Conservation (phyloP, 1,140 invertebrate genomes). For the Coelopa frigida region DNA sequence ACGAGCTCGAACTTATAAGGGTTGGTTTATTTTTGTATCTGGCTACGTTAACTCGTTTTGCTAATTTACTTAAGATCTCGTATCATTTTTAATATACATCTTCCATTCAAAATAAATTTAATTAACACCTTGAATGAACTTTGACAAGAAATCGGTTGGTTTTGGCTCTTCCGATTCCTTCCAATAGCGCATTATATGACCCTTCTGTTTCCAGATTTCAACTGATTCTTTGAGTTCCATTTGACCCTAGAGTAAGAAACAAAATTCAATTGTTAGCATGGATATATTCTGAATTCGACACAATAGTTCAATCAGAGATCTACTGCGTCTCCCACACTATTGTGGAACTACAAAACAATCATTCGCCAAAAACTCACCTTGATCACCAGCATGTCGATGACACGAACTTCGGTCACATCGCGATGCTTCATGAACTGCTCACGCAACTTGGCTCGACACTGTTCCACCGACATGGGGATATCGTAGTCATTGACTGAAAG, state of each 20-base stretch:
- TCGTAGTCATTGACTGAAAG: constrained; percentile 66
- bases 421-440: constrained; percentile 73
- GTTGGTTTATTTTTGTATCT: too few species aligned
- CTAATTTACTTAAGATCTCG: too few species aligned
- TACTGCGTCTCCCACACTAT: too few species aligned
- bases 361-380: constrained; percentile 57
- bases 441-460: constrained; percentile 65
- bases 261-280: background rate
- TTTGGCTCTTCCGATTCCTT: constrained; percentile 76
- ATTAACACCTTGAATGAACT: constrained; percentile 56
- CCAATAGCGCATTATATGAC: constrained; percentile 80
- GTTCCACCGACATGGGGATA: constrained; percentile 61
- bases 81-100: background rate
- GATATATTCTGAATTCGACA: too few species aligned
- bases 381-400: constrained; percentile 83
- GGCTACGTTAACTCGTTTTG: too few species aligned
- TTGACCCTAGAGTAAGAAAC: constrained; percentile 76
- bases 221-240: constrained; percentile 88
- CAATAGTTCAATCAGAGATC: too few species aligned
- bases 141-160: constrained; percentile 86
- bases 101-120: constrained; percentile 16
- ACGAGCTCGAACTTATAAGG: too few species aligned
- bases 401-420: constrained; percentile 71
- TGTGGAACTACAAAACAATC: background rate
- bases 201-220: constrained; percentile 79